These are phyloP conservation scores for Apis laboriosa DNA, from an alignment of 1,140 invertebrate genomes.

Conservation along the genomic window DNA sequence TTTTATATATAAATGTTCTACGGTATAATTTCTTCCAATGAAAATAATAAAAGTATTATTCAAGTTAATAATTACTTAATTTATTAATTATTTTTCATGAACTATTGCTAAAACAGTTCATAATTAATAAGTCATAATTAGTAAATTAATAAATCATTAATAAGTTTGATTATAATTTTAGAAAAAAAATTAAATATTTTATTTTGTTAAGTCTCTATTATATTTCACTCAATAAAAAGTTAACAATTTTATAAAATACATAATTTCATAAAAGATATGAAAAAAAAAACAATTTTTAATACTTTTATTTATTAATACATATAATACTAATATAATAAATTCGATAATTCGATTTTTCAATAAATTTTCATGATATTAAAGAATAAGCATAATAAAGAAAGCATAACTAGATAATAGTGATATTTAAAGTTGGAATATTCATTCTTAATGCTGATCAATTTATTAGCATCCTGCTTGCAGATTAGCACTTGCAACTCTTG, in stretches of 20 bases:
- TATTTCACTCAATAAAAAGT: background rate
- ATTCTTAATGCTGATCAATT: conserved; percentile 11
- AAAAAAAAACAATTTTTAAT: background rate
- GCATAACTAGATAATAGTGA: background rate
- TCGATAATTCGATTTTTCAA: no score
- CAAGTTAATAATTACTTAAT: no score
- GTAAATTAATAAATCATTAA: no score
- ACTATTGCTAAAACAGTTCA: background rate
- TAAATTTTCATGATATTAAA: background rate
- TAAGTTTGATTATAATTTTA: background rate
- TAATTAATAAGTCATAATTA: background rate
- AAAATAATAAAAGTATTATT: no score
- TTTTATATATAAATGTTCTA: no score
- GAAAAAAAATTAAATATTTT: background rate
- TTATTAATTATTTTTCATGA: background rate
- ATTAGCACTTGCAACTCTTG: conserved; percentile 57
- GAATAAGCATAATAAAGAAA: background rate
- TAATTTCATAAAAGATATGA: background rate
- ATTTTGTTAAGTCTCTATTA: background rate
- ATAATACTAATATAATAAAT: background rate
- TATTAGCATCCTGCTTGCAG: background rate
- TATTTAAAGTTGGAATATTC: conserved; percentile 19
- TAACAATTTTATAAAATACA: conserved; percentile 1
- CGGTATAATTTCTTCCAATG: no score
- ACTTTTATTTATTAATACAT: conserved; percentile 3